Base-by-base conservation (phyloP, 2,888 invertebrate genomes). In the Molanna angustata region DNA sequence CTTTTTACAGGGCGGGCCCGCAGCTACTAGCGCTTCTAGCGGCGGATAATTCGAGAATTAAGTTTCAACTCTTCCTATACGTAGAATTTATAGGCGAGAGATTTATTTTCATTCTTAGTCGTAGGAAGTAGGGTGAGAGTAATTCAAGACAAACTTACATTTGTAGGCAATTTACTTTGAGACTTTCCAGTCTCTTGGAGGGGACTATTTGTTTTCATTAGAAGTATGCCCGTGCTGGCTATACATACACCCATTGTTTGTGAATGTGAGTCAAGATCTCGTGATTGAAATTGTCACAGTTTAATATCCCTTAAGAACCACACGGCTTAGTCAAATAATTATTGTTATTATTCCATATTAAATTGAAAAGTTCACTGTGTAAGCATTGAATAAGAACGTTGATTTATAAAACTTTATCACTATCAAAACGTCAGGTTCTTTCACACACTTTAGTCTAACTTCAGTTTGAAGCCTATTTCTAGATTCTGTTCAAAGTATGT, bases 141-240 rank as follows among this genome's bases (percentile, higher is more conserved):
- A 55, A 52, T 54, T 58, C 52, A 42, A 53, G 53, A 58, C 56
- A 54, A 58, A 58, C 58, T 53, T 53, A 58, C 56, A 58, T 58
- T 56, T 58, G 58, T 56, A 58, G 56, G 58, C 58, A 58, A 58
- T 58, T 58, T 56, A 56, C 58, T 58, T 48, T 52, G 53, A 58
- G 55, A 58, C 52, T 55, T 55, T 41, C 48, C 52, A 58, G 55
- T 48, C 53, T 33, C 21, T 33, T 39, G 32, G 39, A 33, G 49
- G 57, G 49, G 54, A 46, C 54, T 52, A 52, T 58, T 58, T 55
- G 52, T 58, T 54, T 58, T 58, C 57, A 58, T 58, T 58, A 55
- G 42, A 42, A 44, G 43, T 20, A 32, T 32, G 19, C 33, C 32
- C 18, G 17, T 39, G 31, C 41, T 41, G 47, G 9, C n/a, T n/a